These are phyloP conservation scores for Sterrhoptilus dennistouni DNA, from an alignment of 2,113 vertebrate species.

Conservation along the genomic window DNA sequence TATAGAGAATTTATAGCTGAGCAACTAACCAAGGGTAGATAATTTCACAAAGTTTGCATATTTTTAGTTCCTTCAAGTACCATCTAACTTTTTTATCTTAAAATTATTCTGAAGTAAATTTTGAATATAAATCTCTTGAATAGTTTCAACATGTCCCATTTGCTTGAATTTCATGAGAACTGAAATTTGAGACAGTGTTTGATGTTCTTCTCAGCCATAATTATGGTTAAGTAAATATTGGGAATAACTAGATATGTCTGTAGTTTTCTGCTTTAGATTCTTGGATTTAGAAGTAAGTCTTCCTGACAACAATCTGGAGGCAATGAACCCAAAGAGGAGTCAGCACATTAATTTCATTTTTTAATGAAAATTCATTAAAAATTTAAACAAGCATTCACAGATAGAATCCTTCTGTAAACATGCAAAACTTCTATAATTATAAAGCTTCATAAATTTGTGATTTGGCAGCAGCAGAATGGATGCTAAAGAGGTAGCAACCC, in stretches of 20 bases:
- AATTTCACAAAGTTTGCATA: not conserved
- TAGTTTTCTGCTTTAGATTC: not conserved
- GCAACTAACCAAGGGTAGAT: not conserved
- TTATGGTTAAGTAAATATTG: not conserved
- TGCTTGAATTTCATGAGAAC: not conserved
- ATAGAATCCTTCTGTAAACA: not conserved
- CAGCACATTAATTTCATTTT: not conserved
- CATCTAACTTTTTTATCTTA: not conserved
- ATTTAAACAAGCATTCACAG: not conserved
- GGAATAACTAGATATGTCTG: not conserved
- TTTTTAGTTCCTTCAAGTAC: not conserved
- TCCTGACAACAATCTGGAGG: not conserved
- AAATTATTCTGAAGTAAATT: not conserved
- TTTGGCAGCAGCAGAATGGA: not conserved
- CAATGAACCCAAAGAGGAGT: not conserved
- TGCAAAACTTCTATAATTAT: not conserved
- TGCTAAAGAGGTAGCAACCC: not conserved
- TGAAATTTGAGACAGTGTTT: not conserved
- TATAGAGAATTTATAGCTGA: not conserved
- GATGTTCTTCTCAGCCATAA: not conserved
- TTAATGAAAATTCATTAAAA: not conserved
- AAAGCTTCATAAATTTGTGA: not conserved
- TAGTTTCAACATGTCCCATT: not conserved
- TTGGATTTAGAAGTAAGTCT: not conserved
- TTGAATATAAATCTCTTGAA: not conserved